These are phyloP conservation scores for Presbytis comata DNA, from an alignment of 2,797 vertebrate genomes.

Conservation along the genomic window DNA sequence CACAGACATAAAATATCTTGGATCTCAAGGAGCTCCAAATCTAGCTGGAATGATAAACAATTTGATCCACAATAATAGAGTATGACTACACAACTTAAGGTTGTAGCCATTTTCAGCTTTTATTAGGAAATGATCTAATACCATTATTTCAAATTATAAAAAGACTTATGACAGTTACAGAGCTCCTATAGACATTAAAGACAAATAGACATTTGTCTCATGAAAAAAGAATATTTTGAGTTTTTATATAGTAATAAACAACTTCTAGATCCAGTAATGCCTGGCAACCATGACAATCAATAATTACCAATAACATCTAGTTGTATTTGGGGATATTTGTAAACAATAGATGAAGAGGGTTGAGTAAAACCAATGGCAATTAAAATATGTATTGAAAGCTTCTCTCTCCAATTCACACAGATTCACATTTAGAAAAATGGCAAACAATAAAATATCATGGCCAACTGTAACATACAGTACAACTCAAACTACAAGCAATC, in stretches of 20 bases:
- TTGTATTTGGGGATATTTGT: background rate
- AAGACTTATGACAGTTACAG: background rate
- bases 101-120: background rate
- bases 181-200: background rate
- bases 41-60: background rate
- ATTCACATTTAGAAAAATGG: background rate
- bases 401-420: background rate
- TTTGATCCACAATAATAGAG: background rate
- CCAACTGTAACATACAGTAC: background rate
- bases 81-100: background rate
- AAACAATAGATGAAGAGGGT: background rate
- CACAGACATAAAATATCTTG: background rate
- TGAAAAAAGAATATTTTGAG: background rate
- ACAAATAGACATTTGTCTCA: background rate
- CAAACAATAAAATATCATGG: background rate
- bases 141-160: background rate
- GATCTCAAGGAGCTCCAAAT: background rate
- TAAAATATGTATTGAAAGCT: constrained; percentile 28
- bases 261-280: background rate
- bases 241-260: background rate
- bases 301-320: background rate
- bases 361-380: background rate
- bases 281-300: background rate
- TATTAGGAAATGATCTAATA: constrained; percentile 17
- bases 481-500: background rate